These are phyloP conservation scores for Thereva unica DNA, from an alignment of 2,888 invertebrate species.

Conservation along the genomic window DNA sequence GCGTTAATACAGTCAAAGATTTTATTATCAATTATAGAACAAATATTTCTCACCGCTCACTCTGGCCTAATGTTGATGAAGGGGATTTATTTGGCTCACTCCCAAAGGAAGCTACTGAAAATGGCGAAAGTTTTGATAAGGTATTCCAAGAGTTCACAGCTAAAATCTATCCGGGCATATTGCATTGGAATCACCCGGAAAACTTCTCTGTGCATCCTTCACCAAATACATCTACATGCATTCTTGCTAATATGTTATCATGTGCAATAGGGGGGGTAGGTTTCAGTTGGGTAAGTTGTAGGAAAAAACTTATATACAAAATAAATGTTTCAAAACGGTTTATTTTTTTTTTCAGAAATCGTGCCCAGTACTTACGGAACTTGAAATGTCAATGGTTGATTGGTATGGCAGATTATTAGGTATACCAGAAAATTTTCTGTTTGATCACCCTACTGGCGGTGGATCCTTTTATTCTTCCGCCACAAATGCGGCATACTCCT, in stretches of 20 bases:
- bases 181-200: constrained; percentile 19
- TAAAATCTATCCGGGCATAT: constrained; percentile 1
- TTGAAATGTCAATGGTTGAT: constrained; percentile 75
- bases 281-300: constrained; percentile 7
- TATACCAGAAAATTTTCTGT: constrained; percentile 66
- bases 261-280: constrained; percentile 6
- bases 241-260: constrained; percentile 16
- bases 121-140: constrained; percentile 13
- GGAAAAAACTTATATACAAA: neutral
- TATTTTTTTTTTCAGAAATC: constrained; percentile 67
- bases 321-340: neutral
- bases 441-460: constrained; percentile 56
- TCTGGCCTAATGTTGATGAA: neutral
- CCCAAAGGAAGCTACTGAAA: neutral
- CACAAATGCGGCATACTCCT: constrained; percentile 74
- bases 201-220: constrained; percentile 14
- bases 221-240: constrained; percentile 4
- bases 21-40: no score
- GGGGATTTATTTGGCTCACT: neutral
- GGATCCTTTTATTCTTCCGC: constrained; percentile 78
- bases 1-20: no score
- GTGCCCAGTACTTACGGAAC: constrained; percentile 76
- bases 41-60: no score
- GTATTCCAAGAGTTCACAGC: constrained; percentile 10
- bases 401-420: constrained; percentile 74